Evolutionary conservation across 2,888 invertebrate genomes (phyloP), one percentile per base, ranked within the genome.

Genomic region (Watsonalla binaria): DNA sequence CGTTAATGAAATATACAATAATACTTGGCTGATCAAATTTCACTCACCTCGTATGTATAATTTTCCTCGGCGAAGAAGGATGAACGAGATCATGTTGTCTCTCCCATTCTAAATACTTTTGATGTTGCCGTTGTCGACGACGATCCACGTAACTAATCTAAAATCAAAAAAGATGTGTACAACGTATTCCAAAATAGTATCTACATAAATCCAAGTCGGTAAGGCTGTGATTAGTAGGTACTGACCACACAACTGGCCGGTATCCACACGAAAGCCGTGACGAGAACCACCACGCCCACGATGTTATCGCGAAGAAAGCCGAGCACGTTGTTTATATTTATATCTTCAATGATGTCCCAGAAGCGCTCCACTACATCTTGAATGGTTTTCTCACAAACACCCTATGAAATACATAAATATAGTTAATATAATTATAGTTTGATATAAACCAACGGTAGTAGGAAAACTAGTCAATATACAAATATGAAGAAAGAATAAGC

Each of bases 311-410:
- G 94, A 52, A 98, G 91, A 80, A 98, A 97, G 52, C 96, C 92
- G 68, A 97, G 92, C 67, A 97, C 96, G 77, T 97, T 96, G 81
- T 97, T 98, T 57, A 98, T 97, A 83, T 97, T 97, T 56, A 98
- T 97, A 74, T 98, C 97, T 84, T 98, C 98, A 59, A 99, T 98
- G 51, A 99, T 98, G 79, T 98, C 97, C 98, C 98, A 99, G 85
- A 99, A 97, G 37, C 98, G 93, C 82, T 98, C 97, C 8, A 98
- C 97, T 33, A 98, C 97, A 78, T 98, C 98, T 79, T 97, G 97
- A 58, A 97, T 96, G 0, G 97, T 97, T 85, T 98, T 97, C 82
- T 98, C 97, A 76, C 98, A 99, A 34, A 95, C 93, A 7, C 98
- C 98, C 97, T 98, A 81, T 95, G 52, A 96, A 33, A 11, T 42